These are phyloP conservation scores for Odontamblyopus lacepedii DNA, from an alignment of 2,797 vertebrate species.

Conservation along the genomic window DNA sequence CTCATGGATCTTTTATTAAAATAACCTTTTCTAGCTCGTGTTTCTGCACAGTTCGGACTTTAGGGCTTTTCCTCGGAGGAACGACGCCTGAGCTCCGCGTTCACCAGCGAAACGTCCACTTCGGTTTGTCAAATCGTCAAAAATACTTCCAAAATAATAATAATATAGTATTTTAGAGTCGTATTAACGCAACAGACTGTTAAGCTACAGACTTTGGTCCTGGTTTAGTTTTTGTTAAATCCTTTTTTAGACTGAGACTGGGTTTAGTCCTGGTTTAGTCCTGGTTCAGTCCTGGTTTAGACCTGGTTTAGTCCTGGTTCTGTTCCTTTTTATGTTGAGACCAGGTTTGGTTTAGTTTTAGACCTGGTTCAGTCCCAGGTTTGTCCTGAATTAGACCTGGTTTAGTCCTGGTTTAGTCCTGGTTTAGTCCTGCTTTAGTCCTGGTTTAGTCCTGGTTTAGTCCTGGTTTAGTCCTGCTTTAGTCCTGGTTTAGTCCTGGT, in stretches of 20 bases:
- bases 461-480: no score
- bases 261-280: no score
- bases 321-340: no score
- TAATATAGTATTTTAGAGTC: no score
- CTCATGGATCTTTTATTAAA: no score
- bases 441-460: no score
- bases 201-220: not conserved
- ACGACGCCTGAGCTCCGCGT: not conserved
- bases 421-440: no score
- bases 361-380: not conserved
- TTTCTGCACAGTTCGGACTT: not conserved
- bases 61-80: not conserved
- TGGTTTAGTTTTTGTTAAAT: not conserved
- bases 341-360: no score
- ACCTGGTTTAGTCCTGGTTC: not conserved
- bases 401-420: no score
- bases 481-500: no score
- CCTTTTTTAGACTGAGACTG: no score
- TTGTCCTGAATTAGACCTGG: not conserved
- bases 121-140: conserved; percentile 7
- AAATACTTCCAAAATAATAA: not conserved
- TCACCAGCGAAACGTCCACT: not conserved
- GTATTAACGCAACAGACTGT: not conserved
- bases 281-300: no score
- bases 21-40: not conserved